Percentiles rank a stretch among this genome's conserved stretches.
Evolutionary conservation across 2,113 vertebrate species (phyloP).

Genomic region (Patagioenas fasciata): DNA sequence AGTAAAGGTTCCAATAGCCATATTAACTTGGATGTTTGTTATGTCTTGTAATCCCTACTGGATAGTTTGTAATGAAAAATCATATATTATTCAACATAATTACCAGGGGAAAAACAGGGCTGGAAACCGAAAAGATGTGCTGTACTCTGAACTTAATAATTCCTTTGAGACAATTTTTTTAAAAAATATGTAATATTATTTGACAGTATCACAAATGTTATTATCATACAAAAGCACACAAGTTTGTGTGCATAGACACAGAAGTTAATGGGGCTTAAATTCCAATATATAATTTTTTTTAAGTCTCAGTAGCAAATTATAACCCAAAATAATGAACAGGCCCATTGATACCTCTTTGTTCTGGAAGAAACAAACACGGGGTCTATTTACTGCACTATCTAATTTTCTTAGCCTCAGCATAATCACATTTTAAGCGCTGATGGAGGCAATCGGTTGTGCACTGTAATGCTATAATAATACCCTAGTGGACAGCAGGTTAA

Average conservation of each 20-base stretch:
- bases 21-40: not conserved
- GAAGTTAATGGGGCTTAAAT: conserved; percentile 33
- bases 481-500: not conserved
- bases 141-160: not conserved
- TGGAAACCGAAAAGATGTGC: conserved; percentile 1
- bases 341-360: not conserved
- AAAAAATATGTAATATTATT: not conserved
- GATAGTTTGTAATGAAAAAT: conserved; percentile 23
- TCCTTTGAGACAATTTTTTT: not conserved
- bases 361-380: not conserved
- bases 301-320: not conserved
- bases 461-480: not conserved
- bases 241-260: not conserved
- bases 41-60: not conserved
- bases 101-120: not conserved
- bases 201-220: conserved; percentile 16
- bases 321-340: conserved; percentile 3
- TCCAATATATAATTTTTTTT: not conserved
- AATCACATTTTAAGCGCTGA: conserved; percentile 12
- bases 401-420: conserved; percentile 14
- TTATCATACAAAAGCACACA: not conserved
- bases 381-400: not conserved
- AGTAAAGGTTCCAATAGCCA: not conserved
- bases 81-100: conserved; percentile 32
- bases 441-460: not conserved